Base-by-base conservation (phyloP, 2,888 invertebrate species). In the Cacoxenus indagator region DNA sequence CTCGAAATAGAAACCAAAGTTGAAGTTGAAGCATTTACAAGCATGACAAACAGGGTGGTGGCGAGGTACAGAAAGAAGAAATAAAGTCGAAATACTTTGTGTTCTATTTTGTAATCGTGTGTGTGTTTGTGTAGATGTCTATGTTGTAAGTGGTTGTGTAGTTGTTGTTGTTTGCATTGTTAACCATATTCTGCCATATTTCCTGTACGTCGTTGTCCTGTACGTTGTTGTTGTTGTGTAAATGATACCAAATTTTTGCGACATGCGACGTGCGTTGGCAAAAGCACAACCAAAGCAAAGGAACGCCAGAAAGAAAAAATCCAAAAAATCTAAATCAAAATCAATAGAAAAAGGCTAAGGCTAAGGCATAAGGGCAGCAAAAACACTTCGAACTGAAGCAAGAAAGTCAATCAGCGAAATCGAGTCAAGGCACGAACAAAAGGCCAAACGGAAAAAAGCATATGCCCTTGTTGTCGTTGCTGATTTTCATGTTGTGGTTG, bases 1-100 rank as follows among this genome's bases (percentile, higher is more conserved):
- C 62, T 22, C 62, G 31, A 68, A 74, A 48, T 76, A 81, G 27
- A 48, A 46, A 24, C 14, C 14, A 48, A 62, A 11, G 24, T 19
- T 19, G 17, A 45, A 55, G 26, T 55, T 24, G 26, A 26, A 26
- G 48, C 26, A 29, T 24, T 54, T 11, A 37, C 2, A 37, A 37
- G 37, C 37, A 37, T 11, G 14, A 37, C 37, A 55, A 27, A 37
- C 19, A 48, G n/a, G 43, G 51, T 65, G 51, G 64, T 57, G 17
- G 17, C 3, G n/a, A 48, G n/a, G 11, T 27, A 27, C 8, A 8
- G 31, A 37, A 37, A 2, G 14, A 37, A 37, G 8, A 37, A 37
- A 37, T 37, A 26, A 55, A 26, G 9, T 55, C n/a, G 14, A 27
- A 26, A 6, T 57, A 14, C 14, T 57, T 29, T 26, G 27, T 14